phyloP scores from a whole-genome alignment of 2,888 invertebrate genomes.

The Pseudanteris insignis region DNA sequence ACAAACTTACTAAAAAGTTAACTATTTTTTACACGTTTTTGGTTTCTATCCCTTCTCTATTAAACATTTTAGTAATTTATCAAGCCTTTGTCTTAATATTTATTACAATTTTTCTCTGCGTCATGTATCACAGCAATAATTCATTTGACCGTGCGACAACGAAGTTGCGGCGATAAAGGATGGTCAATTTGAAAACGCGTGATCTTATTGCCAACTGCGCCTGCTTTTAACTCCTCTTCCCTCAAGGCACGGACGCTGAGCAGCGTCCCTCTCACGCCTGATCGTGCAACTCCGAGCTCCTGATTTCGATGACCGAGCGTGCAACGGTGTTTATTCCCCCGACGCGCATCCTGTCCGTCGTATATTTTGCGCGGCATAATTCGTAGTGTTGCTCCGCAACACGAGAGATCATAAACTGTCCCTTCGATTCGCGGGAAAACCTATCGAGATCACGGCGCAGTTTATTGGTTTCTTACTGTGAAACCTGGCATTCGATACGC shows the following conservation, averaged over 20 bases:
- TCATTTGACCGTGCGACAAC: slow-evolving; percentile 8
- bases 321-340: slow-evolving; percentile 37
- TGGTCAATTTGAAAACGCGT: slow-evolving; percentile 7
- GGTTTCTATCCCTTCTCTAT: no score
- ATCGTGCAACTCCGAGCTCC: slow-evolving; percentile 16
- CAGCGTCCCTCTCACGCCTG: slow-evolving; percentile 17
- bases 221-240: slow-evolving; percentile 16
- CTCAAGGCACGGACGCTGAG: not conserved
- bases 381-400: slow-evolving; percentile 33
- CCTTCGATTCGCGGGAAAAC: slow-evolving; percentile 37
- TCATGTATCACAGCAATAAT: no score
- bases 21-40: no score
- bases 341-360: slow-evolving; percentile 12
- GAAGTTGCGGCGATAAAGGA: not conserved
- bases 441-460: slow-evolving; percentile 25
- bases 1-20: no score
- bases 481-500: slow-evolving; percentile 19
- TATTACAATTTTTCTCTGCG: no score
- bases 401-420: slow-evolving; percentile 36
- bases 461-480: slow-evolving; percentile 30
- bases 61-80: no score
- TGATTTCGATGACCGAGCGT: slow-evolving; percentile 24
- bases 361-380: slow-evolving; percentile 32
- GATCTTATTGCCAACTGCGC: slow-evolving; percentile 7
- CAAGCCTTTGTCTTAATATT: no score